Evolutionary conservation across 2,888 invertebrate genomes (phyloP).

Genomic region (Macaria liturata): DNA sequence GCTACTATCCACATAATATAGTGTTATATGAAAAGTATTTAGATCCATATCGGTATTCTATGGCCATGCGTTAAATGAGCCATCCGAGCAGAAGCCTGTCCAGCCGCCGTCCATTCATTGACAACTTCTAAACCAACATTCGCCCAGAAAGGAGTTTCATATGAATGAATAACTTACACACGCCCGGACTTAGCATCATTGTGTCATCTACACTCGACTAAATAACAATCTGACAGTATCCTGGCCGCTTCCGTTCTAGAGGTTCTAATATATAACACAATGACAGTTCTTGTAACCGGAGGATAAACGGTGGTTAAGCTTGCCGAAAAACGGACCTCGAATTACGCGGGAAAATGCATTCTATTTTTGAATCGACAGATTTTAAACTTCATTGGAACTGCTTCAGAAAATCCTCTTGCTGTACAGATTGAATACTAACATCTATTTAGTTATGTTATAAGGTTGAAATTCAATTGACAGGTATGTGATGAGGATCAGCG

Average conservation of each 20-base stretch:
- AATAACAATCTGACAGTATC: conserved; percentile 49
- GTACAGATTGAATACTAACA: conserved; percentile 7
- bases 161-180: conserved; percentile 44
- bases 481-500: conserved; percentile 26
- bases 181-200: conserved; percentile 58
- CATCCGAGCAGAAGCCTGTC: no score
- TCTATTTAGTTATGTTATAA: accelerated
- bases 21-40: no score
- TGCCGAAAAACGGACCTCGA: conserved; percentile 29
- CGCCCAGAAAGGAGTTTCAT: conserved; percentile 26
- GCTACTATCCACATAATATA: no score
- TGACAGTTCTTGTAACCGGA: conserved; percentile 47
- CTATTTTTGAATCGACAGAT: not conserved
- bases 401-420: not conserved
- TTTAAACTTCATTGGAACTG: not conserved
- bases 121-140: conserved; percentile 16
- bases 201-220: conserved; percentile 51
- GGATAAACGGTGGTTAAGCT: conserved; percentile 44
- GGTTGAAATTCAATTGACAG: conserved; percentile 23
- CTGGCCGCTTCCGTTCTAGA: conserved; percentile 63
- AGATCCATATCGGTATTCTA: no score
- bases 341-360: conserved; percentile 14
- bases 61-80: no score
- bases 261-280: conserved; percentile 61
- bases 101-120: conserved; percentile 5